phyloP scores from a whole-genome alignment of 2,888 invertebrate species.

The Clitarchus hookeri region DNA sequence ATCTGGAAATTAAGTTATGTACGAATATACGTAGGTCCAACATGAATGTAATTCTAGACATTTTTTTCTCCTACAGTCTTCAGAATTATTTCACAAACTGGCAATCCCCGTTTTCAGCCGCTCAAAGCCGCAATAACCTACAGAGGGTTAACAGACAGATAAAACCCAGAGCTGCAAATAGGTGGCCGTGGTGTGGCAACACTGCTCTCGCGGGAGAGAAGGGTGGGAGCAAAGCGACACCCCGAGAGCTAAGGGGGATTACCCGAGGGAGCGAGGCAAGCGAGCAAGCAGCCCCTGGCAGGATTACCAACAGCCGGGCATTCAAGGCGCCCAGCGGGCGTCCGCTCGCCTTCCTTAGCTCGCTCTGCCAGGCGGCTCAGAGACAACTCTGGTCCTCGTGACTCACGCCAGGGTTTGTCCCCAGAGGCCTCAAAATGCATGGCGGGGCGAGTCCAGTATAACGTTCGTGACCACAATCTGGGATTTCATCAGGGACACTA shows the following conservation, averaged over 20 bases:
- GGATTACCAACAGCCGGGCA: slow-evolving; percentile 2
- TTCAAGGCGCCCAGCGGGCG: slow-evolving; percentile 2
- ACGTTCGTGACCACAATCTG: too few relatives aligned
- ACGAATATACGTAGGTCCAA: too few relatives aligned
- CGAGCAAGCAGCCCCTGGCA: background rate
- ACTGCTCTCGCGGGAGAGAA: background rate
- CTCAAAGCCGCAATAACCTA: too few relatives aligned
- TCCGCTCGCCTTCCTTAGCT: background rate
- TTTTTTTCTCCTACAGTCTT: too few relatives aligned
- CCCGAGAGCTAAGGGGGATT: background rate
- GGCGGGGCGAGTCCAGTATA: too few relatives aligned
- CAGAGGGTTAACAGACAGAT: background rate
- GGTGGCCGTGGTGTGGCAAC: background rate
- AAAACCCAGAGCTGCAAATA: background rate
- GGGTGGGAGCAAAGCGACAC: background rate
- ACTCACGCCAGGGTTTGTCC: background rate
- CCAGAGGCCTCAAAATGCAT: too few relatives aligned
- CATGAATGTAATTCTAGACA: too few relatives aligned
- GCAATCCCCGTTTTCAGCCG: too few relatives aligned
- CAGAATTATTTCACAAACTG: too few relatives aligned
- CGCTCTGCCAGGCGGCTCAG: background rate
- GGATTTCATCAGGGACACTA: too few relatives aligned
- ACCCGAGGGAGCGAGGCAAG: background rate
- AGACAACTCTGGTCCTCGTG: background rate
- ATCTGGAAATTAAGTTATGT: too few relatives aligned